Percentiles rank a stretch among this genome's conserved stretches.
Conservation (phyloP, 2,888 invertebrate species). For the Cosmia trapezina region DNA sequence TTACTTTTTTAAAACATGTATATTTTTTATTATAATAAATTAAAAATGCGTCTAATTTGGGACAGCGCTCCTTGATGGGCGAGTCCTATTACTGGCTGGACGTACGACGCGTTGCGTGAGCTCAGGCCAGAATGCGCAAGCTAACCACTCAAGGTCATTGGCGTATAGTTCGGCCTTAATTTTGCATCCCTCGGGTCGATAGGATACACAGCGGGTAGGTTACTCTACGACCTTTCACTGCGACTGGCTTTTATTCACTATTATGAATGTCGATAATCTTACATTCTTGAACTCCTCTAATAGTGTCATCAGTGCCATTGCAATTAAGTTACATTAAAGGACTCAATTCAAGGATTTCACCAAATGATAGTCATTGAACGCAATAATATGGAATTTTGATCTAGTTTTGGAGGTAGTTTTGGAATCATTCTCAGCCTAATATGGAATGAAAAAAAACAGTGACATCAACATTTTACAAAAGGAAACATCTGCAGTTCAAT, state of each 20-base stretch:
- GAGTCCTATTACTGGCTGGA: no score
- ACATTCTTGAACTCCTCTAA: conserved; percentile 2
- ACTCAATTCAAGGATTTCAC: conserved; percentile 17
- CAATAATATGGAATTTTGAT: conserved; percentile 9
- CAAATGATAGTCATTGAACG: conserved; percentile 27
- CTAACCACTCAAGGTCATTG: no score
- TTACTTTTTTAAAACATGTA: no score
- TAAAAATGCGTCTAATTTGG: no score
- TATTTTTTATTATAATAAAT: no score
- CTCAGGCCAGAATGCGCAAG: no score
- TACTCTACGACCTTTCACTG: conserved; percentile 24
- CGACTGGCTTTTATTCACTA: conserved; percentile 7
- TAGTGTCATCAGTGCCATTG: conserved; percentile 29
- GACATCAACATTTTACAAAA: not conserved
- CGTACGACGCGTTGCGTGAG: no score
- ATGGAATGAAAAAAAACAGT: conserved; percentile 3
- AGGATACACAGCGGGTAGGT: conserved; percentile 18
- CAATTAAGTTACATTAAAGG: conserved; percentile 37
- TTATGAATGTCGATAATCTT: conserved; percentile 1
- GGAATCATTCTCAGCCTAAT: not conserved
- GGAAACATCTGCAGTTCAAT: conserved; percentile 7
- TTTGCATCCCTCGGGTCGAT: conserved; percentile 34
- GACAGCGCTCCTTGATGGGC: no score
- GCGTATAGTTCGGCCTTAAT: no score
- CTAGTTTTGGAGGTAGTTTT: not conserved